Base-by-base conservation (phyloP, 2,113 vertebrate species). In the Sitta europaea region DNA sequence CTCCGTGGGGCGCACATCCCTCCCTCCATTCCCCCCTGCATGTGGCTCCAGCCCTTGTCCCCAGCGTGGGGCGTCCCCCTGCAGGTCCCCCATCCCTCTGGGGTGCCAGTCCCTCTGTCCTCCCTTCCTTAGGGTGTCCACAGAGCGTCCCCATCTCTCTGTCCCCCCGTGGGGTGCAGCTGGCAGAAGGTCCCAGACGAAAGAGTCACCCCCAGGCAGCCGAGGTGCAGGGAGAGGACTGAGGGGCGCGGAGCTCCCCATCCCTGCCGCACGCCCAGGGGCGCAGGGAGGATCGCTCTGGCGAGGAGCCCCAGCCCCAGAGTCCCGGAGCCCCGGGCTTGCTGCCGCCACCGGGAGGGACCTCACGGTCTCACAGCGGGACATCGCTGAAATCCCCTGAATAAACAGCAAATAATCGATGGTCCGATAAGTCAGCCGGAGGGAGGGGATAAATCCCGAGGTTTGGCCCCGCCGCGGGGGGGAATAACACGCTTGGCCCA, bases 361-460 rank as follows among this genome's bases (percentile, higher is more conserved):
- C 50, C 75, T 54, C 29, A 1, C 54, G 4, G 50, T 78, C 51
- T 85, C 91, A 17, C 24, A 9, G 48, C 53, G 6, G 12, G 77
- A 72, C 63, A 14, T 27, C 59, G 16, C 22, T n/a, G 66, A 83
- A 87, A 78, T 59, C 55, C 47, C 71, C 71, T 45, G 82, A 85
- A 87, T 58, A 76, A 90, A 84, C 78, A 80, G 23, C 68, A 31
- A 68, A 80, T 58, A 80, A 87, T 68, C 33, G 15, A 81, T 65
- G 86, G 74, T 10, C 50, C 18, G 10, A 31, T 51, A 59, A 77
- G 61, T 70, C 51, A 70, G 54, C 31, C 8, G 10, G n/a, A 61
- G 65, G 72, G 72, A 74, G 83, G 79, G 42, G 55, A 77, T 78
- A 73, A 75, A 62, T 40, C 71, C 40, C 10, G 9, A 50, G 45